Conservation (phyloP, 1,140 invertebrate genomes). For the Brachionus plicatilis region DNA sequence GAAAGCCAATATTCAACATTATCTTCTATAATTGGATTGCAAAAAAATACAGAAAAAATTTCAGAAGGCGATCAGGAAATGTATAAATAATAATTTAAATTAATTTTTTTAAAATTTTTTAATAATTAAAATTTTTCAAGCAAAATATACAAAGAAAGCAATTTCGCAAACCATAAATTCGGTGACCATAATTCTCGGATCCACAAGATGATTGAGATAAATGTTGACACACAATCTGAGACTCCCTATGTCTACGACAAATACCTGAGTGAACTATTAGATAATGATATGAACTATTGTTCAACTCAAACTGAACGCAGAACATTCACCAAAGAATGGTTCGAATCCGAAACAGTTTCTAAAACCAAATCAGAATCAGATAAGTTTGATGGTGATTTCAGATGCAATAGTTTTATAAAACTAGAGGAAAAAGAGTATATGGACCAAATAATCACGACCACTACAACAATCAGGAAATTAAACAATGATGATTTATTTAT, state of each 20-base stretch:
- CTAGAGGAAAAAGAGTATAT: slow-evolving; percentile 35
- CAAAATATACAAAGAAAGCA: not conserved
- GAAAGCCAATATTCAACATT: slow-evolving; percentile 19
- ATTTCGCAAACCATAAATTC: not conserved
- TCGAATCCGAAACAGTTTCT: not conserved
- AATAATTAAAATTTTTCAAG: not conserved
- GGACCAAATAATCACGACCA: slow-evolving; percentile 36
- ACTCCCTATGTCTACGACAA: not conserved
- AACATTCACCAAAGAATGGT: not conserved
- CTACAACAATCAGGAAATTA: not conserved
- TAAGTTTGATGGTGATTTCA: not conserved
- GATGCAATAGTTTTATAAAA: not conserved
- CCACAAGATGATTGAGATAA: slow-evolving; percentile 6
- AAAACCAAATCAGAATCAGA: not conserved
- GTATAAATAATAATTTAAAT: not conserved
- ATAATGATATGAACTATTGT: not conserved
- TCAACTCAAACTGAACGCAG: not conserved
- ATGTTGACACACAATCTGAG: slow-evolving; percentile 11
- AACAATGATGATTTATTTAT: slow-evolving; percentile 6
- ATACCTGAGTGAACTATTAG: slow-evolving; percentile 2
- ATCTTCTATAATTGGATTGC: slow-evolving; percentile 27
- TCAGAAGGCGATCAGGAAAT: not conserved
- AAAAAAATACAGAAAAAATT: not conserved
- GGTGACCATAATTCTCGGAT: not conserved
- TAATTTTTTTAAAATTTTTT: too few relatives aligned